Evolutionary conservation across 2,888 invertebrate genomes (phyloP).

Genomic region (Monoplex corrugatus): DNA sequence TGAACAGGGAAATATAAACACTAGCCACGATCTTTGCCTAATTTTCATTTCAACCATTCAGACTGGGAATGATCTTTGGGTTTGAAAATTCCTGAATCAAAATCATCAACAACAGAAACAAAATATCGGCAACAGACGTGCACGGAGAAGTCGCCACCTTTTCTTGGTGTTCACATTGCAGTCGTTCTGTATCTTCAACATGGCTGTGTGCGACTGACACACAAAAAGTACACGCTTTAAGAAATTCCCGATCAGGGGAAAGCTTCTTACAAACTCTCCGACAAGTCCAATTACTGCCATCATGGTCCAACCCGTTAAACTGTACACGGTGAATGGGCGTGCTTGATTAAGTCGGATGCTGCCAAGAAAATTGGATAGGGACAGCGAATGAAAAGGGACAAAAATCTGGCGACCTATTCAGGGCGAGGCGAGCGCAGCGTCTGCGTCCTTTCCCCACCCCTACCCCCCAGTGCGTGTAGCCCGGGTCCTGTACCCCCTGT

Average conservation of each 20-base stretch:
- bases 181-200: background rate
- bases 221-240: background rate
- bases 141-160: no score
- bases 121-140: background rate
- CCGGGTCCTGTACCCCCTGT: background rate
- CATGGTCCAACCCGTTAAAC: background rate
- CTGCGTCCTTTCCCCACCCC: no score
- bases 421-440: no score
- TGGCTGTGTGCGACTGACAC: no score
- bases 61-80: background rate
- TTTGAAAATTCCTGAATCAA: background rate
- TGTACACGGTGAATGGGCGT: background rate
- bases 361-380: background rate
- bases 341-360: background rate
- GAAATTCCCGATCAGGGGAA: background rate
- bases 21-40: no score
- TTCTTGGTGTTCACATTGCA: background rate
- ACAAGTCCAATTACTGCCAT: slow-evolving; percentile 22
- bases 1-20: no score
- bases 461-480: no score
- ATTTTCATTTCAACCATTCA: no score
- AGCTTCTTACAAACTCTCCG: background rate
- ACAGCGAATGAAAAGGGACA: background rate
- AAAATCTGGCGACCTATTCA: background rate
- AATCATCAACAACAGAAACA: background rate